These are phyloP conservation scores for Chamaea fasciata DNA, from an alignment of 2,113 vertebrate genomes.

Conservation along the genomic window DNA sequence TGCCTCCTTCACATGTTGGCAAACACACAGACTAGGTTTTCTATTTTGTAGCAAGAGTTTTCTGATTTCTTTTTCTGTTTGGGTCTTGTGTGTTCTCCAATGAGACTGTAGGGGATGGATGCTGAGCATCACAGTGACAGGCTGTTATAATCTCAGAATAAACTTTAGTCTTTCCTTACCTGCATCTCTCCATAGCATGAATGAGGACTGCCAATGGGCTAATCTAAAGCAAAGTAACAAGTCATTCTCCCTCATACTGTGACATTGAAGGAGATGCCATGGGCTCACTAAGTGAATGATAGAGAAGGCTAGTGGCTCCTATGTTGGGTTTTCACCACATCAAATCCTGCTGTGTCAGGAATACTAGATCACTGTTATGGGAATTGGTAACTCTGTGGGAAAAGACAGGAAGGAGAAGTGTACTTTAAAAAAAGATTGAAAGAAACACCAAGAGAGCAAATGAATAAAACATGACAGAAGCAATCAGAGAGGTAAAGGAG, in stretches of 20 bases:
- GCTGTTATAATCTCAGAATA: background rate
- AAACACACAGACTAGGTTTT: background rate
- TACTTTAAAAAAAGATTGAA: background rate
- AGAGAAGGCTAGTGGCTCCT: background rate
- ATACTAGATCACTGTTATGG: background rate
- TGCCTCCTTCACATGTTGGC: background rate
- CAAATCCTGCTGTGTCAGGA: background rate
- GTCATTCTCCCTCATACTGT: background rate
- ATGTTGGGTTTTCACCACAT: background rate
- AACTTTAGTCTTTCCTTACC: background rate
- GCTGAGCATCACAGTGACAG: background rate
- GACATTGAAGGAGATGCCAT: background rate
- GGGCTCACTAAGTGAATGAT: background rate
- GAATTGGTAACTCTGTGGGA: background rate
- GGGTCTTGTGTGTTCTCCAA: background rate
- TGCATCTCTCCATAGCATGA: background rate
- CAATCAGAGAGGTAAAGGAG: slow-evolving; percentile 2
- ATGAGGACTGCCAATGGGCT: background rate
- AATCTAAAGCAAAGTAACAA: background rate
- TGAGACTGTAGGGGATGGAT: background rate
- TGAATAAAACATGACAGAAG: slow-evolving; percentile 33
- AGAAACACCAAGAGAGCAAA: background rate
- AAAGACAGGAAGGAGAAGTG: background rate
- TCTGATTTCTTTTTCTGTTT: background rate
- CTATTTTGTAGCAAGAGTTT: background rate